Evolutionary conservation across 2,797 vertebrate genomes (phyloP).

Genomic region (Cuniculus paca): DNA sequence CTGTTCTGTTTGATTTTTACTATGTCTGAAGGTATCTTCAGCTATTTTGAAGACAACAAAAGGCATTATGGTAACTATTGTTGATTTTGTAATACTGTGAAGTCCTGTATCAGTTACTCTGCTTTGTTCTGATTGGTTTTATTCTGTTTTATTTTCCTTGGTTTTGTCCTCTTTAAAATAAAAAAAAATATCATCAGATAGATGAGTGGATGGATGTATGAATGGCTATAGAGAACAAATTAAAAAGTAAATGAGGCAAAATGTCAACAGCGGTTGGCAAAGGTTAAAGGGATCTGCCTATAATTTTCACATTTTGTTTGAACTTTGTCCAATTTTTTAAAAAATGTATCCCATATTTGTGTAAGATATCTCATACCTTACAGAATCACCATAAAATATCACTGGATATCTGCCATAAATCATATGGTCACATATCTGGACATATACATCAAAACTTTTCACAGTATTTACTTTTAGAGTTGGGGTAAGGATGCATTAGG

Average conservation of each 20-base stretch:
- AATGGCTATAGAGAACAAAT: slow-evolving; percentile 16
- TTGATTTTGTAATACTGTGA: no score
- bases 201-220: background rate
- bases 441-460: background rate
- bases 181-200: no score
- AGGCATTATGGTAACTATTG: no score
- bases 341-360: background rate
- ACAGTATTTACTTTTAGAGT: background rate
- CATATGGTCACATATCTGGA: background rate
- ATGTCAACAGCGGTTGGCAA: background rate
- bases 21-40: no score
- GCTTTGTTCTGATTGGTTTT: no score
- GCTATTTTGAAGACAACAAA: no score
- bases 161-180: no score
- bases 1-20: no score
- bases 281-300: background rate
- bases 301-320: slow-evolving; percentile 9
- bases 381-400: background rate
- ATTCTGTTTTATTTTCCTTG: no score
- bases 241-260: background rate
- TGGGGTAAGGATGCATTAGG: background rate
- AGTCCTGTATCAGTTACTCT: no score
- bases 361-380: background rate
- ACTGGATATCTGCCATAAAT: background rate
- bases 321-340: background rate